These are phyloP conservation scores for Cryptosula pallasiana DNA, from an alignment of 2,888 invertebrate species.

Conservation along the genomic window DNA sequence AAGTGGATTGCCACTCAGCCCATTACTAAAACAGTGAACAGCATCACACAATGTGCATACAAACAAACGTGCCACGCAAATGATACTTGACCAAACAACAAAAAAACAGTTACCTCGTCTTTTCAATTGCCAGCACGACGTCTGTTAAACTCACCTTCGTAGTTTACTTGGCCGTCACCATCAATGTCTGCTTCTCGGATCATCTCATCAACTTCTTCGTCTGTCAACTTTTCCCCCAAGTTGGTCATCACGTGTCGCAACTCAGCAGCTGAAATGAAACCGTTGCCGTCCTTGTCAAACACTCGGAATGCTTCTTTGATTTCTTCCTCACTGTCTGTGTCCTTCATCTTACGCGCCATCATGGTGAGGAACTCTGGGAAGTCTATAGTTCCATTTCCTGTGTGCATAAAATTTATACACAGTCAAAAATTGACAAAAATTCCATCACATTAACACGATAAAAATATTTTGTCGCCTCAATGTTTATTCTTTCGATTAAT, in stretches of 20 bases:
- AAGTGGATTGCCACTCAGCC: too few relatives aligned
- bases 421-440: not conserved
- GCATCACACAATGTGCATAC: too few relatives aligned
- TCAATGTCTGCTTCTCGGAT: conserved; percentile 98
- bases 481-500: too few relatives aligned
- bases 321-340: conserved; percentile 96
- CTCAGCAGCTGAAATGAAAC: conserved; percentile 96
- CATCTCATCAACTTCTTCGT: conserved; percentile 99
- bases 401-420: conserved; percentile 29
- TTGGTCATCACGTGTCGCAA: conserved; percentile 99
- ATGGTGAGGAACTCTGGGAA: conserved; percentile 99
- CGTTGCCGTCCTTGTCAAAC: conserved; percentile 98
- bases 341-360: conserved; percentile 99
- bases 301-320: conserved; percentile 96
- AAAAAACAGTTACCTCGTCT: too few relatives aligned
- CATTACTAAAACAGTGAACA: too few relatives aligned
- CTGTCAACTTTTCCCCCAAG: conserved; percentile 97
- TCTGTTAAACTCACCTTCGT: conserved; percentile 69
- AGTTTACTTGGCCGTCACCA: conserved; percentile 98
- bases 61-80: too few relatives aligned
- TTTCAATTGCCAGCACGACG: too few relatives aligned
- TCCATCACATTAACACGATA: too few relatives aligned
- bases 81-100: too few relatives aligned
- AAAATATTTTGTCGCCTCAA: too few relatives aligned
- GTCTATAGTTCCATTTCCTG: conserved; percentile 98